Conservation (phyloP, 2,888 invertebrate species). For the Acanthococcus lagerstroemiae region DNA sequence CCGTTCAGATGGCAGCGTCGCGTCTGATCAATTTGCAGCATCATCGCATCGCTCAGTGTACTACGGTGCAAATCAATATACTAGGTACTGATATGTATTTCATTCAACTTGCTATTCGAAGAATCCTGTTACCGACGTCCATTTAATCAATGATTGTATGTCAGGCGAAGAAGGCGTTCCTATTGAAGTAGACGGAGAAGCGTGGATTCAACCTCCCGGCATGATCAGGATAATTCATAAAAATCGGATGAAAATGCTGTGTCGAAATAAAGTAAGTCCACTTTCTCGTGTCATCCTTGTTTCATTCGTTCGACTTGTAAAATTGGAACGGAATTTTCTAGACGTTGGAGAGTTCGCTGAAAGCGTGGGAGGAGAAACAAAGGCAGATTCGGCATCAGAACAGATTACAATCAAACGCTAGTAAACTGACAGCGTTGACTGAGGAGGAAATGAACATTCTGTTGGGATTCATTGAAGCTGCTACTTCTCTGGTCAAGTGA, state of each 20-base stretch:
- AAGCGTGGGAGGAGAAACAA: constrained; percentile 78
- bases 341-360: constrained; percentile 80
- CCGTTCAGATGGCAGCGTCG: constrained; percentile 95
- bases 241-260: constrained; percentile 92
- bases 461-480: constrained; percentile 69
- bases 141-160: constrained; percentile 12
- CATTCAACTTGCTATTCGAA: constrained; percentile 31
- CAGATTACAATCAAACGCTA: constrained; percentile 40
- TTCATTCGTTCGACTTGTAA: not conserved
- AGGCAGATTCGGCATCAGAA: constrained; percentile 46
- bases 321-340: constrained; percentile 37
- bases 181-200: constrained; percentile 94
- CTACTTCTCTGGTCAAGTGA: constrained; percentile 78
- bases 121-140: too few relatives aligned
- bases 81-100: constrained; percentile 49
- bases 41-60: constrained; percentile 93
- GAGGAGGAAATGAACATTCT: constrained; percentile 61
- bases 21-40: constrained; percentile 89
- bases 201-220: constrained; percentile 95
- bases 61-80: constrained; percentile 91
- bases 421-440: constrained; percentile 37
- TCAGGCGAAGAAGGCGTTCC: constrained; percentile 78
- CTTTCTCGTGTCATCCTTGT: not conserved
- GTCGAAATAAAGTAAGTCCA: constrained; percentile 64
- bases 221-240: constrained; percentile 93